Base-by-base conservation (phyloP, 37 sponge, comb jelly and placozoan genomes). In the Haliclona indistincta region DNA sequence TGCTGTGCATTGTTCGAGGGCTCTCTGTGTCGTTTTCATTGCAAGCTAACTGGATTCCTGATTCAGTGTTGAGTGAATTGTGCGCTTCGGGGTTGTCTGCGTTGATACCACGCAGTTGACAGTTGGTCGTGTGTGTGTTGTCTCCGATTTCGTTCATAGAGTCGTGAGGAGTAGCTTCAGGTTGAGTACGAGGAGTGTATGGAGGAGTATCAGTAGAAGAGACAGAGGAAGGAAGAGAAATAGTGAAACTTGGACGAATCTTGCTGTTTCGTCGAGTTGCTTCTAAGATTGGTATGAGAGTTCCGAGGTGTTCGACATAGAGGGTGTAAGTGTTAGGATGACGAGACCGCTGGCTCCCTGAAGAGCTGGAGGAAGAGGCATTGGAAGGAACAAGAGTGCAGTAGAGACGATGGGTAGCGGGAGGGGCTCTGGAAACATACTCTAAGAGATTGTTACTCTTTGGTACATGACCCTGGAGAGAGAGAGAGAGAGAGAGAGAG, bases 271-370 rank as follows among this genome's bases (percentile, higher is more conserved):
- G 64, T 36, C 86, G 84, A 13, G 63, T 79, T 19, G 88, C 95
- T 39, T 82, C 86, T 42, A 95, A 70, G 38, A 95, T 74, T 23
- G 95, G 95, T 6, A 85, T 54, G 37, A 95, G 85, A 0, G 86
- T 82, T 34, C 95, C 95, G 23, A 95, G 61, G 67, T 95, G 91
- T 43, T 95, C 95, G 30, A 95, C 91, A 67, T 91, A 95, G 41
- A 95, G 85, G 0, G 95, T 95, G 86, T 88, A 95, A 2, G 80
- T 81, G 55, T 74, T 66, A 2, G 86, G 86, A 44, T 88, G 94
- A 42, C 85, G 79, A 44, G 55, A 43, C 22, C 65, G 54, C 10
- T 66, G 78, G 37, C 72, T 66, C 67, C 22, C 42, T 0, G 69
- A 56, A 26, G 70, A 43, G 62, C 60, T 29, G 55, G 39, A 63